Evolutionary conservation across 2,113 vertebrate species (phyloP).

Genomic region (Etheostoma cragini): DNA sequence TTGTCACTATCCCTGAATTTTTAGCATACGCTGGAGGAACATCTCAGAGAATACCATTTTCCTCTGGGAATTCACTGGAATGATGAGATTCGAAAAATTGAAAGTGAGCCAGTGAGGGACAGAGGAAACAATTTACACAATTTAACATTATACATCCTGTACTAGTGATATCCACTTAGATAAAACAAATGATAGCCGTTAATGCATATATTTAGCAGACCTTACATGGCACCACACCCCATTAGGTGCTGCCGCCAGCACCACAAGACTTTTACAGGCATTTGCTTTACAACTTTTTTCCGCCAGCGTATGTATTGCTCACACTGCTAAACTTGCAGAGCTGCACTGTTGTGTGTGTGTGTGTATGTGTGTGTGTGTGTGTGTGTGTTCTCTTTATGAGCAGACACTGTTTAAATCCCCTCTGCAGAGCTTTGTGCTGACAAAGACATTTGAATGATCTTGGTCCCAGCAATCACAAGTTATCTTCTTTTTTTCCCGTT

Average conservation of each 20-base stretch:
- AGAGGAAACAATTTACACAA: conserved; percentile 6
- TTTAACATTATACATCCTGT: neutral
- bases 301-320: conserved; percentile 50
- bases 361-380: conserved; percentile 9
- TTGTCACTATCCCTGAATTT: neutral
- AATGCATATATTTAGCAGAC: conserved; percentile 45
- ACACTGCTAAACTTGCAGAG: conserved; percentile 42
- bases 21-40: conserved; percentile 6
- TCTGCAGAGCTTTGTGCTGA: conserved; percentile 56
- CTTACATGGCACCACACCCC: conserved; percentile 49
- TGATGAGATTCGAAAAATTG: conserved; percentile 42
- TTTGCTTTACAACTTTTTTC: conserved; percentile 73
- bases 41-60: conserved; percentile 22
- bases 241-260: conserved; percentile 53
- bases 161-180: conserved; percentile 1
- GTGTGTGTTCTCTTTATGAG: conserved; percentile 50
- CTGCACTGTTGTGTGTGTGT: conserved; percentile 22
- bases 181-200: conserved; percentile 17
- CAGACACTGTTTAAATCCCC: conserved; percentile 50
- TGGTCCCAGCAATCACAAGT: neutral
- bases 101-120: conserved; percentile 21
- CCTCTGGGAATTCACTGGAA: conserved; percentile 63
- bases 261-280: conserved; percentile 55
- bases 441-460: conserved; percentile 13
- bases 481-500: neutral